A percentile compares a stretch with the other conserved stretches of the same genome.
These are phyloP conservation scores for Sebastes iracundus DNA, from an alignment of 2,797 vertebrate genomes.

Conservation along the genomic window DNA sequence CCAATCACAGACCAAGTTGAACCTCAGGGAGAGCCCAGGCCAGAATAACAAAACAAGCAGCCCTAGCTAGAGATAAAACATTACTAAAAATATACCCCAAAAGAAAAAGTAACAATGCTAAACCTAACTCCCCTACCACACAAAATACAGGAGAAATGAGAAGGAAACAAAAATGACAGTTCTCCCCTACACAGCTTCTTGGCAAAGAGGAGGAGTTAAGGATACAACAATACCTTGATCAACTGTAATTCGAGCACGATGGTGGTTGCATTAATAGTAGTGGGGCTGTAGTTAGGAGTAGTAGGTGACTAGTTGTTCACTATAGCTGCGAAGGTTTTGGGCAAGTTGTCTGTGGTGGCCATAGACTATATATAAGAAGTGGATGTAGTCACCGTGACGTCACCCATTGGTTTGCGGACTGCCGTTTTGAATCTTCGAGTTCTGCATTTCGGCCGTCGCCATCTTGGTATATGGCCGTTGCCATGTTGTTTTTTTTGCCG, in stretches of 20 bases:
- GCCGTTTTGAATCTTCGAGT: no score
- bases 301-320: neutral
- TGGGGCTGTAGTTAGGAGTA: neutral
- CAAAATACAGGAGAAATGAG: neutral
- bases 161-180: neutral
- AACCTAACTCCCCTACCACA: no score
- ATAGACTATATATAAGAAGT: no score
- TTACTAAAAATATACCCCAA: neutral
- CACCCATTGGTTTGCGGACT: no score
- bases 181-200: neutral
- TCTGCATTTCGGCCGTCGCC: no score
- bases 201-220: neutral
- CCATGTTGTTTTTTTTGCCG: no score
- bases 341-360: neutral
- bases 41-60: neutral
- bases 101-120: neutral
- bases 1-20: neutral
- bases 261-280: neutral
- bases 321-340: neutral
- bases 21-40: neutral
- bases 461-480: no score
- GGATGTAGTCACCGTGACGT: no score
- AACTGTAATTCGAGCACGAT: neutral
- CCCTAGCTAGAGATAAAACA: neutral
- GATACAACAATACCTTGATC: neutral